phyloP scores from a whole-genome alignment of 2,888 invertebrate species.

The Trichogramma dendrolimi region DNA sequence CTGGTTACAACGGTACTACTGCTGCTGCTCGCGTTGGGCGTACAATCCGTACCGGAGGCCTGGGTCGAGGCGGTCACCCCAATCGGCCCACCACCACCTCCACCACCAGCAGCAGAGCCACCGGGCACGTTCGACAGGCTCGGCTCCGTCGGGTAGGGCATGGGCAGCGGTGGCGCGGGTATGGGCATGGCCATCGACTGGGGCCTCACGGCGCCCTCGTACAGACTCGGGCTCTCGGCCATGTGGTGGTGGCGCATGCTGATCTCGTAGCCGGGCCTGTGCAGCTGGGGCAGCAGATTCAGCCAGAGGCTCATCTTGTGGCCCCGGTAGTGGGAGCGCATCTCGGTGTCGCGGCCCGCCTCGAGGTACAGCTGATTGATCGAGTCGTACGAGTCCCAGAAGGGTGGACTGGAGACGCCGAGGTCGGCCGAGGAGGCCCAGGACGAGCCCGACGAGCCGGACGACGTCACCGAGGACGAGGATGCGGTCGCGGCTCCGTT shows the following conservation, averaged over 20 bases:
- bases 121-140: constrained; percentile 29
- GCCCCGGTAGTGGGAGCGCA: constrained; percentile 87
- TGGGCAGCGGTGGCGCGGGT: constrained; percentile 54
- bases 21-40: constrained; percentile 59
- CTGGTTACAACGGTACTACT: constrained; percentile 33
- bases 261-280: constrained; percentile 79
- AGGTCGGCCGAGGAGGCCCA: constrained; percentile 36
- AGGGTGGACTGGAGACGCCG: constrained; percentile 60
- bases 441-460: constrained; percentile 6
- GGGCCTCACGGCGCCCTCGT: constrained; percentile 70
- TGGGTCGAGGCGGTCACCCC: constrained; percentile 41
- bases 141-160: constrained; percentile 54
- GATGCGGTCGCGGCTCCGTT: constrained; percentile 51
- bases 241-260: constrained; percentile 86
- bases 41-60: constrained; percentile 69
- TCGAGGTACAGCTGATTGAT: constrained; percentile 85
- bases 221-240: constrained; percentile 57
- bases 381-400: constrained; percentile 87
- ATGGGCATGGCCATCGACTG: constrained; percentile 68
- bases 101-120: too few relatives aligned
- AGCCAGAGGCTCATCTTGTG: constrained; percentile 93
- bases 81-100: too few relatives aligned
- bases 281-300: constrained; percentile 84
- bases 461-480: constrained; percentile 43
- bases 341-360: constrained; percentile 59